Evolutionary conservation across 2,797 vertebrate species (phyloP).

Genomic region (Sebastes oblongus): DNA sequence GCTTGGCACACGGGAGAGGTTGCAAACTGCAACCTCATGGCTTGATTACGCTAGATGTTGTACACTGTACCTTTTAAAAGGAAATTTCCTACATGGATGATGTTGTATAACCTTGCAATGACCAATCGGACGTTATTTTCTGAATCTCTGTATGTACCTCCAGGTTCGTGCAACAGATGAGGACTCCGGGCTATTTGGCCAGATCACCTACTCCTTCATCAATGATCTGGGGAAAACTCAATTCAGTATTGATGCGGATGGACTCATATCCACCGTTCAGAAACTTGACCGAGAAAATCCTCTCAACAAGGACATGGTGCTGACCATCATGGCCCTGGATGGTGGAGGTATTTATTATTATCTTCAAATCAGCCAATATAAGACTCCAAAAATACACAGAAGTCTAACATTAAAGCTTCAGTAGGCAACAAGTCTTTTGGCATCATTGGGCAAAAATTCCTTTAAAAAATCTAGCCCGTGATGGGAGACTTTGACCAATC

Average conservation of each 20-base stretch:
- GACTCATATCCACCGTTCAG: conserved; percentile 88
- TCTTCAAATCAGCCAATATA: not conserved
- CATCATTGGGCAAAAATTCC: too few relatives aligned
- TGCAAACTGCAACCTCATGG: too few relatives aligned
- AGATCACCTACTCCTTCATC: conserved; percentile 90
- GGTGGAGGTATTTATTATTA: conserved; percentile 82
- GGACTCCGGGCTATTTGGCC: conserved; percentile 89
- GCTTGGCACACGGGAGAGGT: too few relatives aligned
- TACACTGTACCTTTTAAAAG: not conserved
- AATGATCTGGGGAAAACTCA: conserved; percentile 93
- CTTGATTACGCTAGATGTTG: too few relatives aligned
- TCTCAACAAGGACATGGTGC: conserved; percentile 89
- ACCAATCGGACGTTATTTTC: not conserved
- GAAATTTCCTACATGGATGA: not conserved
- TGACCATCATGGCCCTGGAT: conserved; percentile 95
- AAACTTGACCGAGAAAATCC: conserved; percentile 92
- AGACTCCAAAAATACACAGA: not conserved
- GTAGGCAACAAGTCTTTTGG: too few relatives aligned
- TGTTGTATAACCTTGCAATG: not conserved
- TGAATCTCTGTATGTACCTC: not conserved
- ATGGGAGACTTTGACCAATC: too few relatives aligned
- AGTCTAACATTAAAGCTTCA: not conserved
- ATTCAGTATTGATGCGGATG: conserved; percentile 89
- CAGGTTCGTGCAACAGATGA: conserved; percentile 89
- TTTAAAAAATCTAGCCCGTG: too few relatives aligned